These are phyloP conservation scores for Spongia lamella DNA, from an alignment of 37 sponge, comb jelly and placozoan genomes.

Conservation along the genomic window DNA sequence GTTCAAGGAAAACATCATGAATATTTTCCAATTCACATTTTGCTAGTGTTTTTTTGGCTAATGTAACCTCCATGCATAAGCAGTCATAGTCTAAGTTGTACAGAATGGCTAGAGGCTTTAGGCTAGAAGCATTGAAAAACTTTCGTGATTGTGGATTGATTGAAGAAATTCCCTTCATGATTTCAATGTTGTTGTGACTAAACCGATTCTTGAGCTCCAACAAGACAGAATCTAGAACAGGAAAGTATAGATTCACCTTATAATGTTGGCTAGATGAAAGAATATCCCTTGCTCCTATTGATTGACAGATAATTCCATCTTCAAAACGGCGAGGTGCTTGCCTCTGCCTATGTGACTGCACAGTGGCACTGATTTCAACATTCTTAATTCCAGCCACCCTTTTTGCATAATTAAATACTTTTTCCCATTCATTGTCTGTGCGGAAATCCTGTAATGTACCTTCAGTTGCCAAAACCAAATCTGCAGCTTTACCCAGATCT, in stretches of 20 bases:
- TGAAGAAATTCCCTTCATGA: constrained; percentile 32
- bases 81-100: constrained; percentile 17
- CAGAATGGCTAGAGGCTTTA: constrained; percentile 13
- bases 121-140: not conserved
- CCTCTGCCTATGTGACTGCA: constrained; percentile 1
- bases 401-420: constrained; percentile 16
- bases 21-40: constrained; percentile 3
- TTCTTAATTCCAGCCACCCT: not conserved
- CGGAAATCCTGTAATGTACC: constrained; percentile 8
- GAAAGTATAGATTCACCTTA: constrained; percentile 1
- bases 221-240: constrained; percentile 20
- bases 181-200: not conserved
- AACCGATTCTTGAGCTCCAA: constrained; percentile 18
- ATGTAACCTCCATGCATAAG: constrained; percentile 28
- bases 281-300: constrained; percentile 16
- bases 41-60: constrained; percentile 30
- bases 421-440: constrained; percentile 20
- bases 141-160: constrained; percentile 4
- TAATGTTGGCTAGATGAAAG: constrained; percentile 7
- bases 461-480: constrained; percentile 15
- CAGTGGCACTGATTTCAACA: not conserved
- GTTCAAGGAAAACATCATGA: constrained; percentile 16
- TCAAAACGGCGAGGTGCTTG: constrained; percentile 19
- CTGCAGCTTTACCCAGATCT: constrained; percentile 26
- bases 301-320: constrained; percentile 11